Conservation (phyloP, 2,888 invertebrate genomes). For the Pseudeuparius sepicola region DNA sequence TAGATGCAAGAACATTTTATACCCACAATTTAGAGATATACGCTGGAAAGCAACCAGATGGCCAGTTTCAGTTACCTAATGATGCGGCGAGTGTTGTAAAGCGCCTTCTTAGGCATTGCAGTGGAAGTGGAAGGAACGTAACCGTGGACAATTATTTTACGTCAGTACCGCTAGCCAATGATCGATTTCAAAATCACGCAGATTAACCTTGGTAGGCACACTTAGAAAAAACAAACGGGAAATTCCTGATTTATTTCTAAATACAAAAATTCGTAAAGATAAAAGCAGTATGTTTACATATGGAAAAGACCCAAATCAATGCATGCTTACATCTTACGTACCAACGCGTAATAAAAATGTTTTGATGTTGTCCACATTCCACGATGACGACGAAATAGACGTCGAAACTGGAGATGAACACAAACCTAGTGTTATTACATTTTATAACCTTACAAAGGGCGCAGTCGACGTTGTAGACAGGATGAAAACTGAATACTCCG, state of each 20-base stretch:
- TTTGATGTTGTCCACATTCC: slow-evolving; percentile 21
- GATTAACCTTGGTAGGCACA: slow-evolving; percentile 25
- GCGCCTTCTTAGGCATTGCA: slow-evolving; percentile 13
- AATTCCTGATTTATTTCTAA: slow-evolving; percentile 10
- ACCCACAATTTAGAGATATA: slow-evolving; percentile 26
- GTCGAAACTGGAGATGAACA: slow-evolving; percentile 3
- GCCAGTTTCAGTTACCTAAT: slow-evolving; percentile 19
- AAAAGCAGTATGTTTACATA: slow-evolving; percentile 20
- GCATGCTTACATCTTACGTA: slow-evolving; percentile 20
- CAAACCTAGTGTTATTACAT: slow-evolving; percentile 12
- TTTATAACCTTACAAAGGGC: slow-evolving; percentile 13
- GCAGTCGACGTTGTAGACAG: slow-evolving; percentile 13
- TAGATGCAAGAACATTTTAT: slow-evolving; percentile 26
- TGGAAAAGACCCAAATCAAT: slow-evolving; percentile 17
- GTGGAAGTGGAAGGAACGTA: slow-evolving; percentile 22
- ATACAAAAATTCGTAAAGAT: slow-evolving; percentile 9
- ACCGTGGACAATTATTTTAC: slow-evolving; percentile 23
- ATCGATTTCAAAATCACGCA: slow-evolving; percentile 16
- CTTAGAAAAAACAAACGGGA: slow-evolving; percentile 24
- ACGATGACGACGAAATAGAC: slow-evolving; percentile 16
- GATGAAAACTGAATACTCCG: slow-evolving; percentile 14
- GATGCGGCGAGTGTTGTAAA: slow-evolving; percentile 22
- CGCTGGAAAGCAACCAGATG: slow-evolving; percentile 25
- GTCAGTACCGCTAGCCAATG: slow-evolving; percentile 15
- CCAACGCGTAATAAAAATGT: slow-evolving; percentile 22